Percentiles rank a stretch among this genome's conserved stretches.
phyloP scores from a whole-genome alignment of 2,797 vertebrate species.

The Acrossocheilus wenchowensis region DNA sequence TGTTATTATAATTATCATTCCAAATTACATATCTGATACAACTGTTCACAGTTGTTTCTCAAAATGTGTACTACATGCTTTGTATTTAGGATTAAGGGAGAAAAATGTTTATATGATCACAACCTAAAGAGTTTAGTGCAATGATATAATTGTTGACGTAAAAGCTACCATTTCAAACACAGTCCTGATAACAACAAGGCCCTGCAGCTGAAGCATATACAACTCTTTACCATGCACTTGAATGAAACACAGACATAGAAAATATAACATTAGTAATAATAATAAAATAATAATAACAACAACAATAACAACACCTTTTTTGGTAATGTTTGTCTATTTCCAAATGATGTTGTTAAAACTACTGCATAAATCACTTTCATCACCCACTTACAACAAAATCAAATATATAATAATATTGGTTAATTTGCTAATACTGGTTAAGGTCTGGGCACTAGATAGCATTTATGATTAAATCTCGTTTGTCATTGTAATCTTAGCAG shows the following conservation, averaged over 20 bases:
- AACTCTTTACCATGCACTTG: background rate
- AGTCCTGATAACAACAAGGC: background rate
- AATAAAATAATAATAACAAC: background rate
- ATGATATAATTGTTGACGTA: background rate
- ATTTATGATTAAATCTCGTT: background rate
- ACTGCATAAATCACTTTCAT: background rate
- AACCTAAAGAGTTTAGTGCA: background rate
- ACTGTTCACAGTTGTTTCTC: background rate
- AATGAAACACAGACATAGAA: background rate
- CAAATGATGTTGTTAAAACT: background rate
- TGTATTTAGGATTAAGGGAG: background rate
- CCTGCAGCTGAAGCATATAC: background rate
- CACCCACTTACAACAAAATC: background rate
- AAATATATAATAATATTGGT: background rate
- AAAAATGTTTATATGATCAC: background rate
- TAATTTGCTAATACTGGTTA: slow-evolving; percentile 4
- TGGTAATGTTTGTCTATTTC: background rate
- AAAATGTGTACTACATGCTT: background rate
- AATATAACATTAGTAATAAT: background rate
- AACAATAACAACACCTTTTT: no score
- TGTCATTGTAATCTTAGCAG: background rate
- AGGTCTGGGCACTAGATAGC: background rate
- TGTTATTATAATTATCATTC: background rate
- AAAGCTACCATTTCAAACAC: background rate
- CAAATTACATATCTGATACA: background rate